Percentiles rank a stretch among this genome's conserved stretches.
Conservation (phyloP, 1,140 invertebrate species). For the Tetramorium parvispinum region DNA sequence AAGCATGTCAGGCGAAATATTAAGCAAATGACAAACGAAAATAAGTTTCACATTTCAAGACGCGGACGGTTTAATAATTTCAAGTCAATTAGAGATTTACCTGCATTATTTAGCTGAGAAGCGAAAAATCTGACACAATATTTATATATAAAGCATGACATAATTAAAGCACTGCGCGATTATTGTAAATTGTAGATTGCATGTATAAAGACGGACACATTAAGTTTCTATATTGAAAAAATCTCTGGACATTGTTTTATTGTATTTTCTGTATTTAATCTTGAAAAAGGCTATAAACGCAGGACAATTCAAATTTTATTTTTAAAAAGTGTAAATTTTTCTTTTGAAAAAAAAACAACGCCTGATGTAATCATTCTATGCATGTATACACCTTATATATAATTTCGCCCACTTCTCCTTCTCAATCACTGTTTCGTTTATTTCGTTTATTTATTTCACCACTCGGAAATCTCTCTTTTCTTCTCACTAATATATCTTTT, state of each 20-base stretch:
- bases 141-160: not conserved
- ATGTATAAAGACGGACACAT: too few relatives aligned
- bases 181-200: not conserved
- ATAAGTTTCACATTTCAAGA: not conserved
- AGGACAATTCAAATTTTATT: too few relatives aligned
- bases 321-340: not conserved
- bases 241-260: too few relatives aligned
- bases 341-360: not conserved
- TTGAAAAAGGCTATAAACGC: too few relatives aligned
- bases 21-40: not conserved
- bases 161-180: not conserved
- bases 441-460: slow-evolving; percentile 67
- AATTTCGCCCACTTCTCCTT: slow-evolving; percentile 5
- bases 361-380: not conserved
- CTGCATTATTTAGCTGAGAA: not conserved
- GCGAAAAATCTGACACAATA: not conserved
- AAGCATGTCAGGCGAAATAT: not conserved
- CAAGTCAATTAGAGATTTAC: not conserved
- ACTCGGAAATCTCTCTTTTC: slow-evolving; percentile 67
- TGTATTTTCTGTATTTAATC: too few relatives aligned
- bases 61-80: not conserved
- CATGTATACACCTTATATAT: slow-evolving; percentile 21
- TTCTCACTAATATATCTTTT: slow-evolving; percentile 37
- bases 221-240: too few relatives aligned
- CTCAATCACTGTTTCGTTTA: slow-evolving; percentile 67